Evolutionary conservation across 2,797 vertebrate species (phyloP).

Genomic region (Sebastolobus alascanus): DNA sequence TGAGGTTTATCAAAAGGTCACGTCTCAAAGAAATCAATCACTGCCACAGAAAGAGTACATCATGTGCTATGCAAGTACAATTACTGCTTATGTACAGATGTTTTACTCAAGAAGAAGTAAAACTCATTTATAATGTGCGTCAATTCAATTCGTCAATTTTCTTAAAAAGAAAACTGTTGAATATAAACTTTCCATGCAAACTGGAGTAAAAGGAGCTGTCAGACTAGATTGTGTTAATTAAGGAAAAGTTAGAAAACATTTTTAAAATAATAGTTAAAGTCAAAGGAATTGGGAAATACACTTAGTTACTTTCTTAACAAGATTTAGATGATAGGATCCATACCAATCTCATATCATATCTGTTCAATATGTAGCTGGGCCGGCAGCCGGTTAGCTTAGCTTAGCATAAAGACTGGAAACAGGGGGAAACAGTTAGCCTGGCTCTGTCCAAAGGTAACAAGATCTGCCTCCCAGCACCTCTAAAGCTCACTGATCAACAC

Average conservation of each 20-base stretch:
- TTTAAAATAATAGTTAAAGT: neutral
- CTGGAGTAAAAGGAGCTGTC: neutral
- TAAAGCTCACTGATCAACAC: no score
- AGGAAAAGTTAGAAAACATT: neutral
- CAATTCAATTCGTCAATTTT: neutral
- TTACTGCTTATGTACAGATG: neutral
- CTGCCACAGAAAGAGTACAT: neutral
- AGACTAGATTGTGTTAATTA: neutral
- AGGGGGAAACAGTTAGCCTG: neutral
- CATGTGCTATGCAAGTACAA: neutral
- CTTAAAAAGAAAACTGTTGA: neutral
- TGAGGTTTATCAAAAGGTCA: constrained; percentile 11
- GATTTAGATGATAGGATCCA: neutral
- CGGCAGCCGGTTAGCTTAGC: neutral
- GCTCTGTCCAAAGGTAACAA: neutral
- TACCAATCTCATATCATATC: neutral
- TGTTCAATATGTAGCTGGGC: neutral
- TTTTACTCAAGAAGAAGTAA: neutral
- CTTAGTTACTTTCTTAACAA: neutral
- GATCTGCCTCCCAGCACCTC: neutral
- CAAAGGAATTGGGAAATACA: neutral
- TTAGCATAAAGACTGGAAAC: neutral
- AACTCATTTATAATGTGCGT: neutral
- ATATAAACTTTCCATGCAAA: neutral
- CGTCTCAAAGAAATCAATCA: neutral